Evolutionary conservation across 2,888 invertebrate species (phyloP), one percentile per base, ranked within the genome.

Genomic region (Plutella xylostella): DNA sequence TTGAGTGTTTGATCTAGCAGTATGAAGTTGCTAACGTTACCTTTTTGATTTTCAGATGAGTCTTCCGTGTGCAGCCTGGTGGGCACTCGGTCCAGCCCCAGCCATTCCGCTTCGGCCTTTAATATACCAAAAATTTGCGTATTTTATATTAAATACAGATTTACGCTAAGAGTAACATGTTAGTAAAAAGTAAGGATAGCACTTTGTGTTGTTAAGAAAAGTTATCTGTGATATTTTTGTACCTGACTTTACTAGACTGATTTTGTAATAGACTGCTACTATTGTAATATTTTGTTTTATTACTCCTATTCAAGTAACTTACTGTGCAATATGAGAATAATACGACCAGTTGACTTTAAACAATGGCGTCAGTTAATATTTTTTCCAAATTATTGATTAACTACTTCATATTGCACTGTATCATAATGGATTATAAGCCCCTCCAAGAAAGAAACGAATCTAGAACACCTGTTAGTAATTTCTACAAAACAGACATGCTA

Each of bases 61-160:
- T 84, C 80, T 64, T 75, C 83, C 73, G 78, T 77, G 62, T 83
- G 85, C 71, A 88, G 82, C 69, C 88, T 82, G 64, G 87, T 88
- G 63, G 88, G 88, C 66, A 88, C 87, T 71, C 88, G 86, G 75
- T 88, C 88, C 68, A 88, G 85, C 60, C 88, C 88, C 62, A 83
- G 78, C 85, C 86, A 87, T 67, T 86, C 87, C 57, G 85, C 85
- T 77, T 86, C 86, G 58, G 85, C 80, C 87, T 87, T 77, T 67
- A 85, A 83, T 69, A 58, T 65, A 79, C 57, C 68, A 65, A 62
- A 58, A 56, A 55, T 60, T 75, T 77, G 75, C 60, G 58, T 59
- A 54, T 50, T 67, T 50, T 63, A 58, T 56, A 55, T 68, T 43
- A 63, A 50, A 55, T 61, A 54, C 46, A 67, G 52, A 62, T 56